Conservation (phyloP, 2,113 vertebrate species). For the Pteruthius melanotis region DNA sequence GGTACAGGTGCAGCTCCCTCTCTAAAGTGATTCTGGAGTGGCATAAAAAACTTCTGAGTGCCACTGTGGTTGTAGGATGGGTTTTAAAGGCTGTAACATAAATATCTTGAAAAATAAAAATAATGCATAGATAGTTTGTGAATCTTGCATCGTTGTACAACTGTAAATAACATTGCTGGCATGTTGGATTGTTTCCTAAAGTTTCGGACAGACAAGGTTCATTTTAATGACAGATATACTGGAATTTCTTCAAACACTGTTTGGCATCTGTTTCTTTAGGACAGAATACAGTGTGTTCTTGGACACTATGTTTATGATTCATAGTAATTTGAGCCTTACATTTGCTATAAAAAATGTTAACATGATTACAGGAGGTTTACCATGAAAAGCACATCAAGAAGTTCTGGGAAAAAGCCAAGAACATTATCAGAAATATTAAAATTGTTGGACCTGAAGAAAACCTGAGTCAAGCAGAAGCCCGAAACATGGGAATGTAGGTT, state of each 20-base stretch:
- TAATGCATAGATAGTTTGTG: background rate
- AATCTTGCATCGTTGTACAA: background rate
- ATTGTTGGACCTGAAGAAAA: slow-evolving; percentile 95
- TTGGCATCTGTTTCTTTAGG: background rate
- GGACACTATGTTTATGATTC: background rate
- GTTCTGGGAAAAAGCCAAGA: slow-evolving; percentile 90
- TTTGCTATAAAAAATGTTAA: slow-evolving; percentile 33
- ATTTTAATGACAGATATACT: background rate
- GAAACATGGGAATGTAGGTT: slow-evolving; percentile 97
- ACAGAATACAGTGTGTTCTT: slow-evolving; percentile 18
- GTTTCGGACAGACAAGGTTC: background rate
- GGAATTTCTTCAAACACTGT: background rate
- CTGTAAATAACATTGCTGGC: background rate
- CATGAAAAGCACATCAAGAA: slow-evolving; percentile 95
- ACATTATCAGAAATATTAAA: slow-evolving; percentile 83
- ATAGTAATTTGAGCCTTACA: background rate
- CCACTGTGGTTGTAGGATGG: background rate
- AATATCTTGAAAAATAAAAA: background rate
- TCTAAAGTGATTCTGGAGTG: background rate
- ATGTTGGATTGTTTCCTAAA: background rate
- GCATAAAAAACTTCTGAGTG: background rate
- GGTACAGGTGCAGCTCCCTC: background rate
- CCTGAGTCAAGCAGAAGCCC: slow-evolving; percentile 92
- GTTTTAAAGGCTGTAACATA: background rate
- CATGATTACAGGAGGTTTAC: slow-evolving; percentile 88